A percentile compares a stretch with the other conserved stretches of the same genome.
Conservation (phyloP, 2,797 vertebrate genomes). For the Poecilia wingei region DNA sequence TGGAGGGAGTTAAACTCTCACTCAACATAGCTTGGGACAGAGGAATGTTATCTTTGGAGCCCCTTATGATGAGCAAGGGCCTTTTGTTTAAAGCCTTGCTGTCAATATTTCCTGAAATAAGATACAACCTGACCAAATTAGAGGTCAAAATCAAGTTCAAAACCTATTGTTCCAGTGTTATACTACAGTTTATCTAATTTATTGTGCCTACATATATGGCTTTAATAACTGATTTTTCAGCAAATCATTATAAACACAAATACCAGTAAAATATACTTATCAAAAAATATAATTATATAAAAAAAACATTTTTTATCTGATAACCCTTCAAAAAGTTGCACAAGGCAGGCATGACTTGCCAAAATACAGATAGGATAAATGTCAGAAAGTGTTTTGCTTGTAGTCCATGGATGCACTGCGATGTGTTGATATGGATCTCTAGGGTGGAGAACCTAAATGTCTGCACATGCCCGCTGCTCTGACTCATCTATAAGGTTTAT, state of each 20-base stretch:
- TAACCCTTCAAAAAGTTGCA: neutral
- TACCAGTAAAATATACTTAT: neutral
- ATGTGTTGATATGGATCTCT: constrained; percentile 62
- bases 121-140: neutral
- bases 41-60: neutral
- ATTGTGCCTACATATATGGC: neutral
- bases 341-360: neutral
- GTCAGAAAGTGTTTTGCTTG: constrained; percentile 18
- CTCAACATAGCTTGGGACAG: neutral
- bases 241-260: neutral
- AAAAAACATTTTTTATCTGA: neutral
- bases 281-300: neutral
- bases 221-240: neutral
- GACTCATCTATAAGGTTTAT: constrained; percentile 79
- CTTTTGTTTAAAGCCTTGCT: neutral
- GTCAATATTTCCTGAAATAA: neutral
- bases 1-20: neutral
- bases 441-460: constrained; percentile 68
- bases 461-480: constrained; percentile 73
- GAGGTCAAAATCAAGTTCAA: neutral
- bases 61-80: neutral
- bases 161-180: neutral
- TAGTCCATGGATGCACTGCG: constrained; percentile 20
- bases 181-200: neutral
- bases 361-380: neutral